Conservation (phyloP, 2,888 invertebrate genomes). For the Lathronympha strigana region DNA sequence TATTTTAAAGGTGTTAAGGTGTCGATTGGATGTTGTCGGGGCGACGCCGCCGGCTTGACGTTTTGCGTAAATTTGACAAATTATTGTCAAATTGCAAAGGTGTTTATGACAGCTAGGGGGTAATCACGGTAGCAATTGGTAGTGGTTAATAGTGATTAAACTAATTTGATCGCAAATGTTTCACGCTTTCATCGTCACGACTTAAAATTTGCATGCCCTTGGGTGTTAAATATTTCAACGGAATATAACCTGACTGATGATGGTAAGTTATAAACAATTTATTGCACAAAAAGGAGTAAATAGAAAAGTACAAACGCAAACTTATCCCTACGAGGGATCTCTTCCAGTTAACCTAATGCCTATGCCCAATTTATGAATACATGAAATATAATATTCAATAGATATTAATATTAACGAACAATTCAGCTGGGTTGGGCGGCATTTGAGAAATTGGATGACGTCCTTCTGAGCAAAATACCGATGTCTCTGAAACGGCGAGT, state of each 20-base stretch:
- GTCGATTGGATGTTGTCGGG: slow-evolving; percentile 1
- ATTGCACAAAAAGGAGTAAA: no score
- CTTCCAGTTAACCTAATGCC: no score
- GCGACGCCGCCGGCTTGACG: slow-evolving; percentile 17
- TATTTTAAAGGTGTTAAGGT: slow-evolving; percentile 18
- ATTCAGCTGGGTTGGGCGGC: no score
- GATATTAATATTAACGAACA: no score
- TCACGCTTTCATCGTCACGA: slow-evolving; percentile 17
- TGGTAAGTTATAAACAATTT: no score
- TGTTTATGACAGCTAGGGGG: slow-evolving; percentile 24
- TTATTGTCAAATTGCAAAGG: slow-evolving; percentile 37
- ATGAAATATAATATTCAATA: no score
- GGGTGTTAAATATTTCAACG: not conserved
- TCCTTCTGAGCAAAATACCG: no score
- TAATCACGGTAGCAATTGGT: slow-evolving; percentile 10
- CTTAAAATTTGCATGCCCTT: not conserved
- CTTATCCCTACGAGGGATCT: no score
- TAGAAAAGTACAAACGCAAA: no score
- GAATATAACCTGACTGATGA: not conserved
- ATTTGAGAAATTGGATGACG: no score
- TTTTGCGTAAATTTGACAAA: slow-evolving; percentile 39
- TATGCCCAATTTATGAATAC: no score
- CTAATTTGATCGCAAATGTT: slow-evolving; percentile 9
- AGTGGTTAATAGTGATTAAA: slow-evolving; percentile 13
- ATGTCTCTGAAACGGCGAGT: no score